Conservation (phyloP, 2,888 invertebrate species). For the Ectemnius continuus region DNA sequence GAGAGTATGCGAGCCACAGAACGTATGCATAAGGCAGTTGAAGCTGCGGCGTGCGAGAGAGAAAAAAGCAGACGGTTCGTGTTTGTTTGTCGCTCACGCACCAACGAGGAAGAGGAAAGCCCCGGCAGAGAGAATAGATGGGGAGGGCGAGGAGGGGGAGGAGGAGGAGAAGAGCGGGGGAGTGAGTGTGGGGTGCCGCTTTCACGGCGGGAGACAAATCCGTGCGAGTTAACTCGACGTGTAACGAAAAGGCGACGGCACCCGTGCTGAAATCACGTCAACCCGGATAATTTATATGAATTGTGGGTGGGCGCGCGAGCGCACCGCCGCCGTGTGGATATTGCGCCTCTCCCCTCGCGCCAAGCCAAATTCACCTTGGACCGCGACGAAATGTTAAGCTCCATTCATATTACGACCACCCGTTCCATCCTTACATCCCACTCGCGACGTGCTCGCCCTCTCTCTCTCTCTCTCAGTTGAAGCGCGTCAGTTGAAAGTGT, state of each 20-base stretch:
- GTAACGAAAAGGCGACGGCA: constrained; percentile 48
- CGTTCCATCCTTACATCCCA: no score
- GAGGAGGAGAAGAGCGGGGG: constrained; percentile 7
- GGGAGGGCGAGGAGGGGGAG: neutral
- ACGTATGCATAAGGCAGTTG: constrained; percentile 3
- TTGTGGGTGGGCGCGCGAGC: constrained; percentile 12
- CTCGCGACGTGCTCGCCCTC: neutral
- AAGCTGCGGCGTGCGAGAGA: neutral
- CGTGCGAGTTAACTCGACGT: constrained; percentile 49
- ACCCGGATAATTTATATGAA: constrained; percentile 52
- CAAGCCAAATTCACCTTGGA: constrained; percentile 25
- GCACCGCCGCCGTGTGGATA: constrained; percentile 9
- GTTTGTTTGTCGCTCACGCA: constrained; percentile 5
- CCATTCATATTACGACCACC: no score
- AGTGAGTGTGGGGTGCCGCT: constrained; percentile 28
- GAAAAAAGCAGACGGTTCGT: constrained; percentile 1
- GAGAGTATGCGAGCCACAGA: neutral
- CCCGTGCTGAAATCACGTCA: constrained; percentile 47
- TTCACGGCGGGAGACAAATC: constrained; percentile 51
- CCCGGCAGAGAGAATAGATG: constrained; percentile 1
- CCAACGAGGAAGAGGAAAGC: neutral
- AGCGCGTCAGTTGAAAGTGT: no score
- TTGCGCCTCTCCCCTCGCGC: constrained; percentile 37
- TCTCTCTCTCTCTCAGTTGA: neutral
- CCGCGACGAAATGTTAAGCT: no score